Evolutionary conservation across 1,140 invertebrate species (phyloP), one percentile per base, ranked within the genome.

Genomic region (Papilio machaon): DNA sequence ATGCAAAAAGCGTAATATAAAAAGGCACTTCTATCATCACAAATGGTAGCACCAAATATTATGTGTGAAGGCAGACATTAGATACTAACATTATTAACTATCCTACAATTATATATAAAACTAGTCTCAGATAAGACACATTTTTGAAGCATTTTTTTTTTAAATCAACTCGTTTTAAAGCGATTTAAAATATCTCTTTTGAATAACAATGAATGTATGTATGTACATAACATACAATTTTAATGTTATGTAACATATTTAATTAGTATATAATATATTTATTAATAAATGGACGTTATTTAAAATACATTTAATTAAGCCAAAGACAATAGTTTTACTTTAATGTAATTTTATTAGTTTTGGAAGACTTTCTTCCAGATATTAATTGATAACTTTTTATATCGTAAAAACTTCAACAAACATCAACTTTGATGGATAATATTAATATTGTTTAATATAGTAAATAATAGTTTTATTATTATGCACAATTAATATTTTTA

Each of bases 331-430:
- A 19, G 10, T 35, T 70, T 35, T 6, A 15, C 6, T 23, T 38
- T 17, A 70, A 70, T 7, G 17, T 7, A 35, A 64, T 35, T 35
- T 64, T 38, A 15, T 70, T 70, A 1, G 2, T 38, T 70, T 35
- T 70, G 30, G 6, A 70, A 64, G 10, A 64, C 19, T 15, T 67
- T 6, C 30, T 70, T 70, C 30, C 23, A 70, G 13, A 80, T 38
- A 77, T 67, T 82, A 73, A 30, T 60, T 83, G 75, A 54, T 82
- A 73, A 76, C 17, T 73, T 77, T 64, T 76, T 82, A 83, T 78
- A 49, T 83, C 82, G 84, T 81, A 85, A 78, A 49, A 58, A 77
- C 0, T 19, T 60, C 5, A 11, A 15, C 13, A 4, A 15, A 70
- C 23, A 15, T 15, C 11, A 38, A 15, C 11, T 43, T 30, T 30